phyloP scores from a whole-genome alignment of 1,140 invertebrate genomes.

The Cylas formicarius region DNA sequence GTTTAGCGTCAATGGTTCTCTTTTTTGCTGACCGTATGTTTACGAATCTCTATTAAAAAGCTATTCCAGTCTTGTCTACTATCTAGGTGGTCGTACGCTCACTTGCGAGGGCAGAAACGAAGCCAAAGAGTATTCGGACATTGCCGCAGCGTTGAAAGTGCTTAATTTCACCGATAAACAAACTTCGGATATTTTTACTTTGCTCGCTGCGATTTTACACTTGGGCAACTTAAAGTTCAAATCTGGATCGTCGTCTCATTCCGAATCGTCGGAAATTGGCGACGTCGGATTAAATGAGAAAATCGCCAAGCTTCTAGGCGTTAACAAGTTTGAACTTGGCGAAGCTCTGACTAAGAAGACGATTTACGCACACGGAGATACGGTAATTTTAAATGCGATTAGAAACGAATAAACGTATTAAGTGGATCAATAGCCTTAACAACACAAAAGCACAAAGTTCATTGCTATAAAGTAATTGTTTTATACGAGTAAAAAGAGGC shows the following conservation, averaged over 20 bases:
- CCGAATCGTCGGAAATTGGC: constrained; percentile 73
- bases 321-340: constrained; percentile 59
- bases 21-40: too few species aligned
- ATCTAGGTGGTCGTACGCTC: constrained; percentile 37
- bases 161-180: constrained; percentile 81
- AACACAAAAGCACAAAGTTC: neutral
- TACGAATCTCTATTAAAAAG: constrained; percentile 1
- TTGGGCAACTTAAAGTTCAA: constrained; percentile 86
- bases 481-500: too few species aligned
- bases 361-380: constrained; percentile 80
- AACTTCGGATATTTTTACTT: constrained; percentile 72
- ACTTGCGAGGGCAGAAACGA: constrained; percentile 79
- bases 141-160: constrained; percentile 85
- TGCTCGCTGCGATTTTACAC: constrained; percentile 79
- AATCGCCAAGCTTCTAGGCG: constrained; percentile 63
- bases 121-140: constrained; percentile 74
- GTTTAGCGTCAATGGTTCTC: too few species aligned
- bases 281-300: constrained; percentile 58
- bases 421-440: constrained; percentile 53
- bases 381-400: constrained; percentile 42
- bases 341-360: constrained; percentile 80
- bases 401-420: too few species aligned
- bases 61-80: neutral
- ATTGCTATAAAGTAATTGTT: constrained; percentile 7
- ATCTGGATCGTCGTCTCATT: constrained; percentile 62